phyloP scores from a whole-genome alignment of 35 echinoderm and acorn worm genomes.

The Antedon bifida region DNA sequence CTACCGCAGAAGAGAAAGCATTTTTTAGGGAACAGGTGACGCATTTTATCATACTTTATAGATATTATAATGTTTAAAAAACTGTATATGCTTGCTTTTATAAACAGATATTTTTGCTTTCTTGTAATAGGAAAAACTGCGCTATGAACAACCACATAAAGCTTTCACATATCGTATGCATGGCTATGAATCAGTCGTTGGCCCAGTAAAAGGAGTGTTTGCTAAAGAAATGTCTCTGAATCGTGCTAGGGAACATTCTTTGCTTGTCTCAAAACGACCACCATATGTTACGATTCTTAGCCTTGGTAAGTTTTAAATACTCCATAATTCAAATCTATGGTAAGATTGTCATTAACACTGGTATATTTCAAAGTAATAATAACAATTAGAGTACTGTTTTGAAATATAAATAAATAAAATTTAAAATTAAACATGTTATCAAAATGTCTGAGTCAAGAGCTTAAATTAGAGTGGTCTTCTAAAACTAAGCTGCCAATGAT shows the following conservation, averaged over 20 bases:
- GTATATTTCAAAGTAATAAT: too few species aligned
- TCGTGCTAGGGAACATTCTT: conserved; percentile 77
- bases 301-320: conserved; percentile 35
- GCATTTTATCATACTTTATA: not conserved
- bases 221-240: conserved; percentile 49
- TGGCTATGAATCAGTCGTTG: conserved; percentile 75
- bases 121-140: conserved; percentile 37
- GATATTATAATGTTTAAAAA: not conserved
- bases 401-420: too few species aligned
- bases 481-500: too few species aligned
- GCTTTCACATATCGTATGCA: conserved; percentile 64
- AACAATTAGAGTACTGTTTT: too few species aligned
- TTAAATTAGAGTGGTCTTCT: too few species aligned
- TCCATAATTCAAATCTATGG: too few species aligned
- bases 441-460: too few species aligned
- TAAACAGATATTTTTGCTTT: too few species aligned
- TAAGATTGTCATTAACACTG: too few species aligned
- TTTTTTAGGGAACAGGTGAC: conserved; percentile 53
- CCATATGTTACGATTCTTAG: conserved; percentile 90
- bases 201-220: conserved; percentile 83
- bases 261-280: conserved; percentile 83
- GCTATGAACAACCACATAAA: conserved; percentile 83
- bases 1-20: conserved; percentile 33
- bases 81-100: too few species aligned
- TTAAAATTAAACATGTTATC: too few species aligned